Evolutionary conservation across 2,888 invertebrate species (phyloP), one percentile per base, ranked within the genome.

Genomic region (Cinara cedri): DNA sequence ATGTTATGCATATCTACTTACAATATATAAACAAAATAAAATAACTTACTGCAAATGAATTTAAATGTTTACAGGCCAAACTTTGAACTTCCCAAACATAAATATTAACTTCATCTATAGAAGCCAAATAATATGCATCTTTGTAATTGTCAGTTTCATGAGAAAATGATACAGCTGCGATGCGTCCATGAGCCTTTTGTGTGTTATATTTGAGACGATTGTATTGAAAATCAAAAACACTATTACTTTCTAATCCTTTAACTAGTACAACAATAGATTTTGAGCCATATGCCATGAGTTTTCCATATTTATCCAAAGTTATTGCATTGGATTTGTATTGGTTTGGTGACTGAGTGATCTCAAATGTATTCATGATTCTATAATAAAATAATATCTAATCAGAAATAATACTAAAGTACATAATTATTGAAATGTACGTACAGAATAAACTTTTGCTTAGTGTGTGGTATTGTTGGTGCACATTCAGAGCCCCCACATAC

Each of bases 241-340:
- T 80, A 8, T 80, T 72, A 3, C 75, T 72, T 13, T 82, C 49
- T 3, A 76, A 63, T 21, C 82, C 82, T 26, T 72, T 82, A 24
- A 82, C 65, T 26, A 82, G 49, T 46, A 82, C 70, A 13, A 82
- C 65, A 21, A 81, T 80, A 49, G 78, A 54, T 68, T 81, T 76
- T 60, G 81, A 81, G 10, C 81, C 78, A 65, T 82, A 82, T 16
- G 81, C 82, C 24, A 82, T 46, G n/a, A 81, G 34, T 1, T 74
- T 71, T 44, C 81, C 81, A 66, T 19, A 16, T 60, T 75, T 57
- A 24, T 82, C 68, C 21, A 82, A 54, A 3, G 70, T 57, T 51
- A 82, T 74, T 34, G 81, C 80, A 55, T 82, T 82, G 26, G 81
- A 75, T 54, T 81, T 76, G 46, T 81, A 81, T 81, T 81, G 82